phyloP scores from a whole-genome alignment of 2,797 vertebrate genomes.

The Oryzias sinensis region DNA sequence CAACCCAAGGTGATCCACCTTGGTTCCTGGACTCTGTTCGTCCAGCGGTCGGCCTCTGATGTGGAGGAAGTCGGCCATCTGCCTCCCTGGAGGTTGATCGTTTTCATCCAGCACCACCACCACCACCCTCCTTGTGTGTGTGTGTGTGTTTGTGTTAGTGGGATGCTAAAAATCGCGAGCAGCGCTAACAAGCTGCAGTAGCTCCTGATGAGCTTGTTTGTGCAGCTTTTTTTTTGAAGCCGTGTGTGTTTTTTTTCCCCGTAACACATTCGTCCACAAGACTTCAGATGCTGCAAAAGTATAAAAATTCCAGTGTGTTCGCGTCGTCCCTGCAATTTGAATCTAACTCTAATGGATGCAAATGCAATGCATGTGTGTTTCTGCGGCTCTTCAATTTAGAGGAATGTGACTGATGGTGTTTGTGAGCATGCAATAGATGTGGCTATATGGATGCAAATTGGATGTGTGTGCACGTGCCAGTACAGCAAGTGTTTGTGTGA shows the following conservation, averaged over 20 bases:
- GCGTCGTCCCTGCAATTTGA: conserved; percentile 30
- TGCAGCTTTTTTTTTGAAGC: conserved; percentile 49
- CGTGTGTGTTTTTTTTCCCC: conserved; percentile 7
- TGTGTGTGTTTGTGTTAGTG: conserved; percentile 62
- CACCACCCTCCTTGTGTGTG: conserved; percentile 11
- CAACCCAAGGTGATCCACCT: conserved; percentile 29
- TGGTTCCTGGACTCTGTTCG: conserved; percentile 42
- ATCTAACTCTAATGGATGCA: conserved; percentile 53
- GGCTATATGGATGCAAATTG: conserved; percentile 64
- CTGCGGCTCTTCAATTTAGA: conserved; percentile 58
- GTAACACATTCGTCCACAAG: conserved; percentile 1
- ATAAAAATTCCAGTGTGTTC: too few species aligned
- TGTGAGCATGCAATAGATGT: conserved; percentile 41
- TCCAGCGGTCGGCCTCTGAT: conserved; percentile 40
- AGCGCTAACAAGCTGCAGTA: conserved; percentile 62
- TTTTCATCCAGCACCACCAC: conserved; percentile 30
- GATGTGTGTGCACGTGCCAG: conserved; percentile 25
- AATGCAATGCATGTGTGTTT: conserved; percentile 57
- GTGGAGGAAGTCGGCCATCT: conserved; percentile 67
- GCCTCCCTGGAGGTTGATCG: conserved; percentile 55
- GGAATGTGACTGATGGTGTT: conserved; percentile 58
- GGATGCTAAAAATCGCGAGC: conserved; percentile 54
- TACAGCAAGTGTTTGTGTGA: conserved; percentile 38
- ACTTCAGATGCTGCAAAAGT: too few species aligned
- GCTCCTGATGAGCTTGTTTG: conserved; percentile 73